A percentile compares a stretch with the other conserved stretches of the same genome.
Conservation (phyloP, 1,140 invertebrate genomes). For the Sinella curviseta region DNA sequence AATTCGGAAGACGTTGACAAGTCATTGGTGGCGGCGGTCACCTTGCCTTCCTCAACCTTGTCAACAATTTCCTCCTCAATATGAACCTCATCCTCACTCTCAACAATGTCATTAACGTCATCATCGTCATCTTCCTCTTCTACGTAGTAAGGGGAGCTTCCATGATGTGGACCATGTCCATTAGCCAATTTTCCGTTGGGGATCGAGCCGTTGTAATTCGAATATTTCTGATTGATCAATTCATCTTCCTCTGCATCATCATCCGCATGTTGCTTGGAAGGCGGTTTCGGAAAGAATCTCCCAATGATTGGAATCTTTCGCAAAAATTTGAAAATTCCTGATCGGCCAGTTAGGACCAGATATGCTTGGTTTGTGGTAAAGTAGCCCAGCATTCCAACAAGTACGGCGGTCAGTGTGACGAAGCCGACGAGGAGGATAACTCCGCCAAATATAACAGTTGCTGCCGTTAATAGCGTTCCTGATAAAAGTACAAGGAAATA, state of each 20-base stretch:
- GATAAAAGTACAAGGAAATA: constrained; percentile 27
- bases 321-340: neutral
- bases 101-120: neutral
- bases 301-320: neutral
- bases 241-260: no score
- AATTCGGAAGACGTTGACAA: neutral
- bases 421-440: constrained; percentile 34
- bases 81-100: constrained; percentile 1
- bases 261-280: neutral
- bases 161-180: neutral
- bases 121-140: neutral
- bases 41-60: neutral
- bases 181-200: neutral
- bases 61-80: neutral
- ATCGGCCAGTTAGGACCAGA: constrained; percentile 9
- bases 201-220: neutral
- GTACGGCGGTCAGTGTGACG: constrained; percentile 25
- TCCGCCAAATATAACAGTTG: constrained; percentile 37
- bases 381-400: constrained; percentile 23
- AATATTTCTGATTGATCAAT: neutral
- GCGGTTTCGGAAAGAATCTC: neutral
- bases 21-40: no score
- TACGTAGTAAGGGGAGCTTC: neutral
- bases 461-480: constrained; percentile 42
- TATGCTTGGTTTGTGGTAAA: constrained; percentile 30